Evolutionary conservation across 2,113 vertebrate species (phyloP).

Genomic region (Empidonax traillii): DNA sequence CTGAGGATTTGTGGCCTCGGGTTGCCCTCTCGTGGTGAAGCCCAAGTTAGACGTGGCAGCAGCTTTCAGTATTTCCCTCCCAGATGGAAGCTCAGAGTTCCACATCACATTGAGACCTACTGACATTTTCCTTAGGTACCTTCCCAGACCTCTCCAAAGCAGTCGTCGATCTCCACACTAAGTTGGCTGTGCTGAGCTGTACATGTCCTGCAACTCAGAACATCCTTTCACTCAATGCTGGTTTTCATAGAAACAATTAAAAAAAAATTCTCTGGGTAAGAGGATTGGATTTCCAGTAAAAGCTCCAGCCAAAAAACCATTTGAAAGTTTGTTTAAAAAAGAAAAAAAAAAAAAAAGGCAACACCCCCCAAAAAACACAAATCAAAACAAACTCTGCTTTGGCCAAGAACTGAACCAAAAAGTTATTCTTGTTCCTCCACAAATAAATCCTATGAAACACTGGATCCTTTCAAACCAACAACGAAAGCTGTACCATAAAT

Average conservation of each 20-base stretch:
- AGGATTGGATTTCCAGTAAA: constrained; percentile 34
- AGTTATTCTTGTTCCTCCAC: constrained; percentile 30
- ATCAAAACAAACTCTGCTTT: constrained; percentile 4
- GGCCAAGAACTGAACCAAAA: constrained; percentile 23
- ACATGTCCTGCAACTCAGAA: neutral
- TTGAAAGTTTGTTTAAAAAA: neutral
- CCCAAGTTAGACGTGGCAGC: neutral
- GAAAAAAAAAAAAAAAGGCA: neutral
- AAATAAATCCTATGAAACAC: neutral
- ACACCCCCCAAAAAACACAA: neutral
- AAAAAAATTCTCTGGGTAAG: neutral
- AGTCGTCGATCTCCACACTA: neutral
- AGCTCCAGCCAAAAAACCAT: constrained; percentile 9
- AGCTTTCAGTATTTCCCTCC: rapidly evolving
- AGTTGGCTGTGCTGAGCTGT: neutral
- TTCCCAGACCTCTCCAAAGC: rapidly evolving
- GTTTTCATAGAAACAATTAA: neutral
- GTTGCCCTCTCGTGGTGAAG: constrained; percentile 46
- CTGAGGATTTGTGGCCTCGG: neutral
- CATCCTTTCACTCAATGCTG: neutral
- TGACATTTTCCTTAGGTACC: neutral
- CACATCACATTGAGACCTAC: neutral
- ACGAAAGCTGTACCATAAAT: neutral
- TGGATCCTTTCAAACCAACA: constrained; percentile 7
- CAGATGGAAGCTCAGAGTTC: neutral